Evolutionary conservation across 2,113 vertebrate species (phyloP).

Genomic region (Corythaixoides concolor): DNA sequence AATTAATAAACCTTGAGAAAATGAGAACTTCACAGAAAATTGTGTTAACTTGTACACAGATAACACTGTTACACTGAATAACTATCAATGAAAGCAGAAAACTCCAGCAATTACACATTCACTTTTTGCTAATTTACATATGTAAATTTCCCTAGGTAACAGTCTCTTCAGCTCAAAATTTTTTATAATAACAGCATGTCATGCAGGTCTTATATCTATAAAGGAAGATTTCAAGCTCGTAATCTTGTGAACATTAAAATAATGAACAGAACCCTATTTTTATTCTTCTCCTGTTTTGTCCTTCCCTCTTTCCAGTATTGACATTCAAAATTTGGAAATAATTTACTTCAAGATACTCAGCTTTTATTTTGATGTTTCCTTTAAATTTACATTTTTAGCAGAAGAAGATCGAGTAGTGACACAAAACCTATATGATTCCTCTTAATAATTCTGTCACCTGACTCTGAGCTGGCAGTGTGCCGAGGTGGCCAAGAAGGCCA

Average conservation of each 20-base stretch:
- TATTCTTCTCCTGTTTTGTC: background rate
- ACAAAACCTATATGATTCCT: background rate
- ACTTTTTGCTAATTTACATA: background rate
- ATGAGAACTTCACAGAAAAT: background rate
- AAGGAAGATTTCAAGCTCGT: background rate
- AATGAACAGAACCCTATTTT: background rate
- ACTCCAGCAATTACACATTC: background rate
- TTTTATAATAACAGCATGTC: background rate
- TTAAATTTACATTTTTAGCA: background rate
- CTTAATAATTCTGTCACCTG: background rate
- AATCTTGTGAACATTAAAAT: background rate
- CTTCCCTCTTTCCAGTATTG: background rate
- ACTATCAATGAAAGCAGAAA: background rate
- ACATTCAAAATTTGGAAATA: background rate
- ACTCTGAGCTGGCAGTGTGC: background rate
- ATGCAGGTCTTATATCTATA: background rate
- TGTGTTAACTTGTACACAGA: background rate
- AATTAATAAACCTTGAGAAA: conserved; percentile 7
- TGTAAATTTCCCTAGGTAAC: conserved; percentile 29
- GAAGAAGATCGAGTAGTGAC: background rate
- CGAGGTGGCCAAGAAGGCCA: background rate
- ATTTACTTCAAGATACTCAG: background rate
- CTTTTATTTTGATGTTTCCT: background rate
- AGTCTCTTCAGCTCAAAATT: background rate
- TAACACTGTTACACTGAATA: background rate